Conservation (phyloP, 2,888 invertebrate species). For the Reticulitermes lucifugus region DNA sequence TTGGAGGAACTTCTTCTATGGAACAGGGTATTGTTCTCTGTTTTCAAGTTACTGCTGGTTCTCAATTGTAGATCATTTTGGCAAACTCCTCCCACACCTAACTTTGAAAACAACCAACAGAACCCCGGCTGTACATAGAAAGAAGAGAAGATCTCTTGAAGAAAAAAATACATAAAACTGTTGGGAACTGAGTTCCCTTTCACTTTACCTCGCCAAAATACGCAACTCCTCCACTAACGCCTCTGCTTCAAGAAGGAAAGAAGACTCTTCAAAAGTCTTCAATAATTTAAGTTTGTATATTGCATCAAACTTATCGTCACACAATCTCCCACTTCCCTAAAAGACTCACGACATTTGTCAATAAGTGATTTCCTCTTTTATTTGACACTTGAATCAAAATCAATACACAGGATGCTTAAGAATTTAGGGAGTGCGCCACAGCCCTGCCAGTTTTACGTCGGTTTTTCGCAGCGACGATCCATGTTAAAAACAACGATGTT, state of each 20-base stretch:
- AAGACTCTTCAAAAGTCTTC: constrained; percentile 2
- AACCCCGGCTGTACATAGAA: neutral
- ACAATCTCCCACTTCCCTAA: neutral
- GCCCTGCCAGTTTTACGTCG: too few species aligned
- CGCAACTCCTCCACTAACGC: neutral
- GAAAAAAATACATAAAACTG: constrained; percentile 19
- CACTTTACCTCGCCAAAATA: neutral
- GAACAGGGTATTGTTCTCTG: constrained; percentile 34
- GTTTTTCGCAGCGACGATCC: too few species aligned
- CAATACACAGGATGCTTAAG: neutral
- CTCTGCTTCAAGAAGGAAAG: neutral
- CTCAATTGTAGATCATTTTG: constrained; percentile 45
- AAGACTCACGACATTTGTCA: neutral
- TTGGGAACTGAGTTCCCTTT: neutral
- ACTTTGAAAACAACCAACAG: constrained; percentile 44
- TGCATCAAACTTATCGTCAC: constrained; percentile 29
- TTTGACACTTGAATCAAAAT: neutral
- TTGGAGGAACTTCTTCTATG: constrained; percentile 31
- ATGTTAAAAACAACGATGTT: too few species aligned
- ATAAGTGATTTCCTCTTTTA: neutral
- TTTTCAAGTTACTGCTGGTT: neutral
- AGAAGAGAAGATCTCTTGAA: neutral
- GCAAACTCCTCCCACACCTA: constrained; percentile 42
- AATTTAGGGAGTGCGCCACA: too few species aligned
- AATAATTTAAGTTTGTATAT: constrained; percentile 29